Conservation (phyloP, 2,797 vertebrate genomes). For the Poecilia velifera region DNA sequence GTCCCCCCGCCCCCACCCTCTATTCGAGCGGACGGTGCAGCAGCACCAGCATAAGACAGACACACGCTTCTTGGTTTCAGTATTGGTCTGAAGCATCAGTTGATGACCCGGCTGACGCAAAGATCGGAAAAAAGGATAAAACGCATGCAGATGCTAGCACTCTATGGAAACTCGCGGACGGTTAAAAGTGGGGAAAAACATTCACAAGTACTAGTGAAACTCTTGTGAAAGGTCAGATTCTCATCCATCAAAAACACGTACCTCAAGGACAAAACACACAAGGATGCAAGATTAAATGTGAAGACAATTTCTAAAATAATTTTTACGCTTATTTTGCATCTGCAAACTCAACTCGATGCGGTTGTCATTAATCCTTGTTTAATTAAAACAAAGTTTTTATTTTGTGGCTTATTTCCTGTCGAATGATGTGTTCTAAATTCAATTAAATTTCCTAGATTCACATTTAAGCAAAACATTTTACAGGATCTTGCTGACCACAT, state of each 20-base stretch:
- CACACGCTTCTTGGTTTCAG: constrained; percentile 67
- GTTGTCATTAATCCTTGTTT: not conserved
- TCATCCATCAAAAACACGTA: constrained; percentile 7
- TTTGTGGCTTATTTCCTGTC: not conserved
- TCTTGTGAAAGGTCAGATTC: constrained; percentile 46
- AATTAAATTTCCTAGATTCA: not conserved
- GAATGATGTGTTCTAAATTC: not conserved
- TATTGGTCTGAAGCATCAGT: constrained; percentile 68
- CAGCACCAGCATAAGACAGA: constrained; percentile 42
- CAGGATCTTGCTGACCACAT: constrained; percentile 5
- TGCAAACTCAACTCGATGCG: not conserved
- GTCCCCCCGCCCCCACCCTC: constrained; percentile 62
- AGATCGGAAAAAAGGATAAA: constrained; percentile 70
- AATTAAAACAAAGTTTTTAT: not conserved
- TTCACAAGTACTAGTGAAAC: constrained; percentile 47
- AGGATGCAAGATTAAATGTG: not conserved
- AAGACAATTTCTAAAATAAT: not conserved
- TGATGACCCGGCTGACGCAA: constrained; percentile 53
- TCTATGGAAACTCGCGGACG: constrained; percentile 65
- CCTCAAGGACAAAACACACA: not conserved
- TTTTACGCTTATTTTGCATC: not conserved
- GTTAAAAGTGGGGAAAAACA: constrained; percentile 57
- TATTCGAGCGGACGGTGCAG: constrained; percentile 35
- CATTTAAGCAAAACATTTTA: not conserved
- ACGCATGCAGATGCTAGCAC: constrained; percentile 5